Evolutionary conservation across 35 echinoderm and acorn worm species (phyloP).

Genomic region (Patiria miniata): DNA sequence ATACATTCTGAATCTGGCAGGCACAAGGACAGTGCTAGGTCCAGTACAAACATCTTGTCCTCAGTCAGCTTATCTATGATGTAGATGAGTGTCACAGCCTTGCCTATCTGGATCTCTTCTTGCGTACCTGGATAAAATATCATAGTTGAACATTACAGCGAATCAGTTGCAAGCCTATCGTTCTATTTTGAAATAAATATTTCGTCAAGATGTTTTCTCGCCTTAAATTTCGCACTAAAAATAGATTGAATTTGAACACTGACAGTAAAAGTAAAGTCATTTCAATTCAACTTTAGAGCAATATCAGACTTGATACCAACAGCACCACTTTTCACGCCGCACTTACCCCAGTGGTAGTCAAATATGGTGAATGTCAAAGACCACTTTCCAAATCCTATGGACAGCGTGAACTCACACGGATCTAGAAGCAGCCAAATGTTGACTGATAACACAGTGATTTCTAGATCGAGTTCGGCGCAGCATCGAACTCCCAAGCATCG

Average conservation of each 20-base stretch:
- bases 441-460: not conserved
- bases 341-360: slow-evolving; percentile 44
- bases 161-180: not conserved
- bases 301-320: not conserved
- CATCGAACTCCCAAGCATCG: slow-evolving; percentile 28
- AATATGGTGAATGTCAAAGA: slow-evolving; percentile 16
- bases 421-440: slow-evolving; percentile 6
- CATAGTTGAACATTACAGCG: not conserved
- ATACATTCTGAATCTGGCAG: not conserved
- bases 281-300: no score
- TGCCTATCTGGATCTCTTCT: slow-evolving; percentile 5
- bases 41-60: slow-evolving; percentile 7
- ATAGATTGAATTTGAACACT: not conserved
- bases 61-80: not conserved
- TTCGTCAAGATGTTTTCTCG: not conserved
- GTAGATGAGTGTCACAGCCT: slow-evolving; percentile 23
- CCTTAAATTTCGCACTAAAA: not conserved
- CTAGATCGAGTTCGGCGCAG: slow-evolving; percentile 27
- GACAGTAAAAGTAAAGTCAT: no score
- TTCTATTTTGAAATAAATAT: not conserved
- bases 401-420: slow-evolving; percentile 21
- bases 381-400: slow-evolving; percentile 26
- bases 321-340: not conserved
- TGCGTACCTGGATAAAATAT: not conserved
- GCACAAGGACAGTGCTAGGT: not conserved